These are phyloP conservation scores for Ophion costatus DNA, from an alignment of 2,888 invertebrate species.

Conservation along the genomic window DNA sequence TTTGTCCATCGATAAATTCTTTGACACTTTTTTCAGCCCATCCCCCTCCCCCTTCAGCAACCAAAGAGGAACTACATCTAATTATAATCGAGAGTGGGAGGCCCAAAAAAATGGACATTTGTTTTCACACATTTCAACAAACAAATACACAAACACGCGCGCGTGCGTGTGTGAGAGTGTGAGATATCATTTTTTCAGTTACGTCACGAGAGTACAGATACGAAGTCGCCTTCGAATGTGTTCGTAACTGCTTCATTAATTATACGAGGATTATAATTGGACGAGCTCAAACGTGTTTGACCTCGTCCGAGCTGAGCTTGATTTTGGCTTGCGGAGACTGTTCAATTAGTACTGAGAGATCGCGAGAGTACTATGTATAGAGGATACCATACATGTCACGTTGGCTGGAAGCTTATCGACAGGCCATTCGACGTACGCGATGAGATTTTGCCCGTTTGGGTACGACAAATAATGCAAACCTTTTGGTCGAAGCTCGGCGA, in stretches of 20 bases:
- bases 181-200: background rate
- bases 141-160: background rate
- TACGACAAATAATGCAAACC: slow-evolving; percentile 23
- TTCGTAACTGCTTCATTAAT: slow-evolving; percentile 25
- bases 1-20: no score
- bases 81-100: background rate
- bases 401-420: slow-evolving; percentile 55
- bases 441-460: slow-evolving; percentile 13
- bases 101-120: background rate
- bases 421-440: slow-evolving; percentile 37
- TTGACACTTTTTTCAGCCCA: no score
- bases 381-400: slow-evolving; percentile 29
- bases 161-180: background rate
- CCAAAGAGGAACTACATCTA: no score
- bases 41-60: no score
- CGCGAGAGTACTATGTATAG: slow-evolving; percentile 23
- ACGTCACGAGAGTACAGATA: background rate
- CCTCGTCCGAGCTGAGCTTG: slow-evolving; percentile 15
- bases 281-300: slow-evolving; percentile 43
- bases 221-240: background rate
- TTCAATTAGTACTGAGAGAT: slow-evolving; percentile 61
- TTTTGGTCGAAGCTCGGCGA: background rate
- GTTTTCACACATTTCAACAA: background rate
- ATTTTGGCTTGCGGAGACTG: slow-evolving; percentile 41
- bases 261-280: slow-evolving; percentile 42